A percentile compares a stretch with the other conserved stretches of the same genome.
phyloP scores from a whole-genome alignment of 30 jellyfish, hydroid and myxozoan species.

The Morbakka virulenta region DNA sequence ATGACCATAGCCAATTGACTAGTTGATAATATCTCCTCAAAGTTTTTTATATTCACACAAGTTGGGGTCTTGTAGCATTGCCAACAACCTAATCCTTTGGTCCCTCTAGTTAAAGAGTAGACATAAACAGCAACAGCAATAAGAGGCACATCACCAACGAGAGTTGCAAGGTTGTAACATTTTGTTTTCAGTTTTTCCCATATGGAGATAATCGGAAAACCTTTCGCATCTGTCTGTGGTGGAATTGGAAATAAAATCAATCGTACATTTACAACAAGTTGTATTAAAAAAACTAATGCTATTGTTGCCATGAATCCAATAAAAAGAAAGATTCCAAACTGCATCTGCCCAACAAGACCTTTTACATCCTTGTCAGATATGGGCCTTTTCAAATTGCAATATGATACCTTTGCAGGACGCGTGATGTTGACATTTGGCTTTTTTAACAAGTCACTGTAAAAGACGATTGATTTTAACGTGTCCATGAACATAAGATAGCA shows the following conservation, averaged over 20 bases:
- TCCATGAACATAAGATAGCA: conserved; percentile 58
- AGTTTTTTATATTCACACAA: conserved; percentile 25
- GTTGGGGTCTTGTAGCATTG: conserved; percentile 45
- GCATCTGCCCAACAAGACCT: conserved; percentile 11
- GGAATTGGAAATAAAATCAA: conserved; percentile 47
- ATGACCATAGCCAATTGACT: conserved; percentile 47
- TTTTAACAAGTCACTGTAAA: conserved; percentile 23
- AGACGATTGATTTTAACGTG: conserved; percentile 37
- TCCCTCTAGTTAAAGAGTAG: conserved; percentile 49
- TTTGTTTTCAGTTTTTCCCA: conserved; percentile 45
- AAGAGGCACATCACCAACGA: conserved; percentile 72
- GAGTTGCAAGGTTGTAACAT: conserved; percentile 33
- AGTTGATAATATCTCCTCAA: conserved; percentile 14
- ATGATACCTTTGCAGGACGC: conserved; percentile 29
- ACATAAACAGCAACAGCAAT: conserved; percentile 56
- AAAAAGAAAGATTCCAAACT: conserved; percentile 26
- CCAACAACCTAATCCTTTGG: conserved; percentile 73
- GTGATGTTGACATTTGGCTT: conserved; percentile 38
- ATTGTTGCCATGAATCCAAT: conserved; percentile 59
- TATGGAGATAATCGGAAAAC: conserved; percentile 29
- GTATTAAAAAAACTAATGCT: conserved; percentile 41
- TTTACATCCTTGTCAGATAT: conserved; percentile 42
- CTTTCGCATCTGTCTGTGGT: conserved; percentile 35
- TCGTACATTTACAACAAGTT: conserved; percentile 45
- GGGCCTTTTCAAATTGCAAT: conserved; percentile 38